Percentiles rank a stretch among this genome's conserved stretches.
phyloP scores from a whole-genome alignment of 2,888 invertebrate genomes.

The Chrysolina americana region DNA sequence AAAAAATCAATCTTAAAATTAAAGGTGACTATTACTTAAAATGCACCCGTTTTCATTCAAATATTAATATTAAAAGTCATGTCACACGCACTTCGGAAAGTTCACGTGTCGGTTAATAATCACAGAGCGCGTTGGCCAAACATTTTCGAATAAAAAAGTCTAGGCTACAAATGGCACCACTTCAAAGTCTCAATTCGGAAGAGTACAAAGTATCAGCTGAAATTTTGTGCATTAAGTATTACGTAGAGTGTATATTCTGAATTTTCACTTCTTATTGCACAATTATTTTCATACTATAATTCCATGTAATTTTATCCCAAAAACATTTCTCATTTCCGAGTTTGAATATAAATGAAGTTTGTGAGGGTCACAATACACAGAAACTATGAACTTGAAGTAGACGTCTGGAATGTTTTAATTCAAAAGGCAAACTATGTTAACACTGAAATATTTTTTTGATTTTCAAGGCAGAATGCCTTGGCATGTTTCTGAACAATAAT shows the following conservation, averaged over 20 bases:
- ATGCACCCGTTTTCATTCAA: constrained; percentile 66
- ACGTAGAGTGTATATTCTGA: background rate
- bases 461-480: too few species aligned
- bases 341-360: too few species aligned
- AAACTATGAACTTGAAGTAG: too few species aligned
- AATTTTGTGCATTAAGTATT: background rate
- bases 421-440: too few species aligned
- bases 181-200: constrained; percentile 10
- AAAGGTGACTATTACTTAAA: constrained; percentile 64
- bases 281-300: too few species aligned
- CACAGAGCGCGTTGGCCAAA: constrained; percentile 64
- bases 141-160: constrained; percentile 39
- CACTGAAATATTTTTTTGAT: too few species aligned
- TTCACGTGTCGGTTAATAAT: constrained; percentile 59
- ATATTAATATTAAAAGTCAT: constrained; percentile 38
- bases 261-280: too few species aligned
- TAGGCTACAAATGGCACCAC: constrained; percentile 22
- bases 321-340: too few species aligned
- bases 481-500: too few species aligned
- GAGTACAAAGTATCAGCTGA: background rate
- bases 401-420: too few species aligned
- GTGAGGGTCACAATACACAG: too few species aligned
- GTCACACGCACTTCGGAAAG: constrained; percentile 60
- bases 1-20: constrained; percentile 55
- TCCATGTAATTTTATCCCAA: too few species aligned